phyloP scores from a whole-genome alignment of 2,113 vertebrate genomes.

The Equus quagga region DNA sequence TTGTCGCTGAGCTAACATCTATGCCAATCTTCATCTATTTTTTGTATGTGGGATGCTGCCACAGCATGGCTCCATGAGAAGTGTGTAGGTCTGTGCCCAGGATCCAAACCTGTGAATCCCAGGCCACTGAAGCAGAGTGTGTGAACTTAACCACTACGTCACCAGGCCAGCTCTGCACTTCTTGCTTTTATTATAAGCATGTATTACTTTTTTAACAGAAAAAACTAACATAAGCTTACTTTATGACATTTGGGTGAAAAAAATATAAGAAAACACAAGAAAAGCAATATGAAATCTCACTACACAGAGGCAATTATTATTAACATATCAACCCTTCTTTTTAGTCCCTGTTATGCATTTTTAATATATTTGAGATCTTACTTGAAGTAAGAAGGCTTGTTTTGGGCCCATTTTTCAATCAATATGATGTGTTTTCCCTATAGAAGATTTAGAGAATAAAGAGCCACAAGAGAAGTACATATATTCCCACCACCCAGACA shows the following conservation, averaged over 20 bases:
- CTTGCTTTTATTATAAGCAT: neutral
- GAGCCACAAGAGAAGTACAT: neutral
- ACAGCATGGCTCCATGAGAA: no score
- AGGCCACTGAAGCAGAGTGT: no score
- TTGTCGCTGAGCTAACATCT: no score
- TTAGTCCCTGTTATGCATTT: neutral
- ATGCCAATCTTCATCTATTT: no score
- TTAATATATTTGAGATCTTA: neutral
- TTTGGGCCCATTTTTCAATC: neutral
- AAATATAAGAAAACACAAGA: neutral
- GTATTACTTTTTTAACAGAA: conserved; percentile 9
- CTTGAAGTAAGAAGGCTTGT: neutral
- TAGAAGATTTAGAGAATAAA: neutral
- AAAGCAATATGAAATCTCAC: neutral
- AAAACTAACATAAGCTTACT: neutral
- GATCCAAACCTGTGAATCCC: no score
- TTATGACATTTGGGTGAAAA: neutral
- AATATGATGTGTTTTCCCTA: neutral
- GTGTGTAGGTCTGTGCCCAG: no score
- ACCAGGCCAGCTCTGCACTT: neutral
- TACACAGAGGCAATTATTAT: neutral
- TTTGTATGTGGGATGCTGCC: no score
- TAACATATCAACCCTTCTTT: neutral
- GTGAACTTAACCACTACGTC: no score
- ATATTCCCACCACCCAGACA: neutral